A percentile compares a stretch with the other conserved stretches of the same genome.
Evolutionary conservation across 1,140 invertebrate species (phyloP).

Genomic region (Polypedilum pembai): DNA sequence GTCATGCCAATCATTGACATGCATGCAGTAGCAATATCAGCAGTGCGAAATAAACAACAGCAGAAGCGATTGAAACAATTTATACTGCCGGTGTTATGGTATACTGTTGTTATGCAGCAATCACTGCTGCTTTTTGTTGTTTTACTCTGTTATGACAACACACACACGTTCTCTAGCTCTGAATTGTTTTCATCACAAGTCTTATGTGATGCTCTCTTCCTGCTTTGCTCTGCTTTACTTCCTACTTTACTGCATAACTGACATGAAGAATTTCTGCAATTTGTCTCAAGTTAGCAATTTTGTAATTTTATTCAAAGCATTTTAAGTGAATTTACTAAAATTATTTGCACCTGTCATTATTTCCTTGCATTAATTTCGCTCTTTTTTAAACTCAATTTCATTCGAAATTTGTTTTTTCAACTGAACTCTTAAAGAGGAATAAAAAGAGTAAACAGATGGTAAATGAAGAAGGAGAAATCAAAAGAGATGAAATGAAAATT

Average conservation of each 20-base stretch:
- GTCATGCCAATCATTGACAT: background rate
- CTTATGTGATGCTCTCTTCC: background rate
- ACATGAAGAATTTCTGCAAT: too few species aligned
- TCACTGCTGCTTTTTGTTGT: background rate
- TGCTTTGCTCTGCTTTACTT: background rate
- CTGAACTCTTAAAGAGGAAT: background rate
- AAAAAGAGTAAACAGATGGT: conserved; percentile 1
- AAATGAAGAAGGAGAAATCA: background rate
- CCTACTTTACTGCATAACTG: background rate
- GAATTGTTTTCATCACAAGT: background rate
- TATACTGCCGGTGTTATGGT: background rate
- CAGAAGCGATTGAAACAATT: background rate
- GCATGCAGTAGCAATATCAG: conserved; percentile 2
- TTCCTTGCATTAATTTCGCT: too few species aligned
- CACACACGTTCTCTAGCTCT: too few species aligned
- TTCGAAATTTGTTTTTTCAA: background rate
- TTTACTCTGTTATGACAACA: too few species aligned
- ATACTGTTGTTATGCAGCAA: conserved; percentile 1
- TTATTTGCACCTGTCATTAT: too few species aligned
- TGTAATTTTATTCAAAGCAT: background rate
- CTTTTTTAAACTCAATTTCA: background rate
- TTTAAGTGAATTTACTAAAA: too few species aligned
- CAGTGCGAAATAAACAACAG: conserved; percentile 2
- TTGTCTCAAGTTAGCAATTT: too few species aligned
- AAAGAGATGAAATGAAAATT: background rate